Conservation (phyloP, 2,113 vertebrate species). For the Polypterus senegalus region DNA sequence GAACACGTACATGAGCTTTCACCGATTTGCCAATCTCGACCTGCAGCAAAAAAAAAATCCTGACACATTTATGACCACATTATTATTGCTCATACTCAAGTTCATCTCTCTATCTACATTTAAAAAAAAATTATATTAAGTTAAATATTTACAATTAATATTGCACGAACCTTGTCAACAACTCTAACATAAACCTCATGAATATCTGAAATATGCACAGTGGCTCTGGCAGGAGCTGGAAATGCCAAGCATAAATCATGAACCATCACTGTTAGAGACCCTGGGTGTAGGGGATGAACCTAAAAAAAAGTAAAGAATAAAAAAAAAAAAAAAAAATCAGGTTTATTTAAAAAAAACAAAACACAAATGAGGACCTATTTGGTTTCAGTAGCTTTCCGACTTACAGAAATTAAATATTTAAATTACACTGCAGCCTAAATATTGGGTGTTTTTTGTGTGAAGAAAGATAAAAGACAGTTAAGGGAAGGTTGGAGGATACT, state of each 20-base stretch:
- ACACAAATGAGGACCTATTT: too few species aligned
- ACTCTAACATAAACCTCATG: slow-evolving; percentile 74
- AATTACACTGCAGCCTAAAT: too few species aligned
- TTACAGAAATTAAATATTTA: too few species aligned
- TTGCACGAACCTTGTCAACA: slow-evolving; percentile 80
- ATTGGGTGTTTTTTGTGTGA: too few species aligned
- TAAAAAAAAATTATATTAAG: not conserved
- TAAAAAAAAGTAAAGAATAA: slow-evolving; percentile 26
- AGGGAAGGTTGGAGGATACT: too few species aligned
- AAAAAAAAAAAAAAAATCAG: not conserved
- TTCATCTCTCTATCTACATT: too few species aligned
- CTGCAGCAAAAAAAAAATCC: slow-evolving; percentile 39
- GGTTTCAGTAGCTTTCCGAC: too few species aligned
- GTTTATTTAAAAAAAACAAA: not conserved
- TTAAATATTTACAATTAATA: not conserved
- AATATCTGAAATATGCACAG: slow-evolving; percentile 72
- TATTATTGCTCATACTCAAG: too few species aligned
- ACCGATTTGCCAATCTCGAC: slow-evolving; percentile 88
- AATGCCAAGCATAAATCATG: slow-evolving; percentile 85
- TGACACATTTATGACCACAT: not conserved
- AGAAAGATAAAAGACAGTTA: too few species aligned
- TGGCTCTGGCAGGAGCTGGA: slow-evolving; percentile 60
- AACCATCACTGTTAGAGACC: slow-evolving; percentile 66
- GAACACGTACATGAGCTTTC: slow-evolving; percentile 72
- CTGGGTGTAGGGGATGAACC: slow-evolving; percentile 66